Conservation (phyloP, 2,888 invertebrate genomes). For the Drepana falcataria region DNA sequence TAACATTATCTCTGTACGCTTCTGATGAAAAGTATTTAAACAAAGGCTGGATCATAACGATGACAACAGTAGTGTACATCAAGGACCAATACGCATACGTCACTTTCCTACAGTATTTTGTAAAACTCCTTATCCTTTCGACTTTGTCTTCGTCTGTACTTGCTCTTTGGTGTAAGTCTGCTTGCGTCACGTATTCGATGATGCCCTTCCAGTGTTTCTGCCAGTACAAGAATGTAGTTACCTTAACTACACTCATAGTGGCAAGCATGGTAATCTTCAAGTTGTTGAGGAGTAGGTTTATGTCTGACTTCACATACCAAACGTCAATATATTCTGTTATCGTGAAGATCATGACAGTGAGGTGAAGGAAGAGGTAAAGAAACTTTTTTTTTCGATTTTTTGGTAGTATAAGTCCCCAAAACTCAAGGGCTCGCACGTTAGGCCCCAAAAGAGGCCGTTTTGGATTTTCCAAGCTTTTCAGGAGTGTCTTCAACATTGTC, state of each 20-base stretch:
- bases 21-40: slow-evolving; percentile 41
- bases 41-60: slow-evolving; percentile 52
- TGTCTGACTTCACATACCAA: slow-evolving; percentile 55
- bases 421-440: slow-evolving; percentile 52
- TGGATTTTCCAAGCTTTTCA: slow-evolving; percentile 52
- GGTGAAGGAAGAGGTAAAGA: slow-evolving; percentile 51
- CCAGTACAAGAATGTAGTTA: slow-evolving; percentile 49
- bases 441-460: slow-evolving; percentile 56
- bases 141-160: slow-evolving; percentile 29
- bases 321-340: slow-evolving; percentile 58
- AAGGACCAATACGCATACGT: slow-evolving; percentile 56
- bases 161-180: slow-evolving; percentile 43
- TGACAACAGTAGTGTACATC: slow-evolving; percentile 55
- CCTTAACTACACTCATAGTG: slow-evolving; percentile 53
- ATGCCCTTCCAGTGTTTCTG: slow-evolving; percentile 52
- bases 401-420: slow-evolving; percentile 64
- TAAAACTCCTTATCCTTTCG: slow-evolving; percentile 35
- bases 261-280: slow-evolving; percentile 62
- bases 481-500: slow-evolving; percentile 35
- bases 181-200: slow-evolving; percentile 51
- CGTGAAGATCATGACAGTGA: slow-evolving; percentile 46
- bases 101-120: slow-evolving; percentile 54
- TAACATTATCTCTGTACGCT: slow-evolving; percentile 43
- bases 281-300: slow-evolving; percentile 54
- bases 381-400: slow-evolving; percentile 28